Percentiles rank a stretch among this genome's conserved stretches.
phyloP scores from a whole-genome alignment of 2,888 invertebrate genomes.

The Muschampia plurimacula region DNA sequence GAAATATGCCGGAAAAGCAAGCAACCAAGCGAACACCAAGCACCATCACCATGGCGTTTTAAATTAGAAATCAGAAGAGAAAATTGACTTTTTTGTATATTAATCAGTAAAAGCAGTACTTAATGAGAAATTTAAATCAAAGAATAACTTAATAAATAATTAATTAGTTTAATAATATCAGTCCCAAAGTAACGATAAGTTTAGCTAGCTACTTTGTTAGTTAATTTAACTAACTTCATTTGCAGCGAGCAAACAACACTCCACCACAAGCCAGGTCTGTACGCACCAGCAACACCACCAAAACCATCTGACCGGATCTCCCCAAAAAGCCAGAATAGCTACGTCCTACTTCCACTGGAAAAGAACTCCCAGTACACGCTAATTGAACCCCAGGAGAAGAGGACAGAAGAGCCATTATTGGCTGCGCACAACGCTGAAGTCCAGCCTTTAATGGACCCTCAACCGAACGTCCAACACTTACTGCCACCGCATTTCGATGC shows the following conservation, averaged over 20 bases:
- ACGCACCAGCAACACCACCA: slow-evolving; percentile 81
- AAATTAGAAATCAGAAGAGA: too few relatives aligned
- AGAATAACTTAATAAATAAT: too few relatives aligned
- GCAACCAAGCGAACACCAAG: too few relatives aligned
- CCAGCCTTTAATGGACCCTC: slow-evolving; percentile 71
- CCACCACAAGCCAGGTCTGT: slow-evolving; percentile 82
- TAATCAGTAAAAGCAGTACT: too few relatives aligned
- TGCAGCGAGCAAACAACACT: slow-evolving; percentile 73
- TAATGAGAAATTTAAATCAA: too few relatives aligned
- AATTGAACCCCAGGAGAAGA: slow-evolving; percentile 64
- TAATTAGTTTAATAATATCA: too few relatives aligned
- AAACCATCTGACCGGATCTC: slow-evolving; percentile 62
- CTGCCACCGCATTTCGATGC: slow-evolving; percentile 70
- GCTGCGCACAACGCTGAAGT: slow-evolving; percentile 68
- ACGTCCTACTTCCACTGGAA: slow-evolving; percentile 70
- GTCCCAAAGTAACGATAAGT: too few relatives aligned
- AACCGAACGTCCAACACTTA: slow-evolving; percentile 58
- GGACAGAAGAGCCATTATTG: slow-evolving; percentile 66
- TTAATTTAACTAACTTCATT: slow-evolving; percentile 34
- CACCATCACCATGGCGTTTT: too few relatives aligned
- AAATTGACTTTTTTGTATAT: too few relatives aligned
- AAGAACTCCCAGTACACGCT: slow-evolving; percentile 70
- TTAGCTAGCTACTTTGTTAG: neutral
- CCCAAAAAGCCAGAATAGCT: slow-evolving; percentile 56
- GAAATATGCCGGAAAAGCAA: too few relatives aligned